Evolutionary conservation across 2,888 invertebrate genomes (phyloP), one percentile per base, ranked within the genome.

Genomic region (Phortica okadai): DNA sequence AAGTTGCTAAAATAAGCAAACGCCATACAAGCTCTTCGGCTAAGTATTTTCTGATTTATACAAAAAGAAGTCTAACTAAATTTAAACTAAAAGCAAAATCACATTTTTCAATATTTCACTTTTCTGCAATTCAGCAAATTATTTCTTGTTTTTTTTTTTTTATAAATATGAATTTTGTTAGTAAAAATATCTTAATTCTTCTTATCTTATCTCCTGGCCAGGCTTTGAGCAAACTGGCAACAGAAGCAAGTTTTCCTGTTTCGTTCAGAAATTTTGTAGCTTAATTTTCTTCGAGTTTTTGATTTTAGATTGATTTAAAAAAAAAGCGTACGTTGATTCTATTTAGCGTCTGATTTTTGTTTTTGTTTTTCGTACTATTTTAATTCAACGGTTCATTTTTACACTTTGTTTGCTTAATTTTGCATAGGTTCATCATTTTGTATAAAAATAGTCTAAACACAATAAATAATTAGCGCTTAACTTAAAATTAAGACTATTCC

Each of bases 401-500:
- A 73, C 67, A 73, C 44, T 70, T 58, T 62, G 10, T 72, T 25
- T 44, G 69, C 62, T 72, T 33, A 42, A 64, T 72, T 72, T 7
- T 58, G 25, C 45, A 10, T 74, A 69, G 2, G 69, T 76, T 76
- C 78, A 73, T 70, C 69, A 64, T 74, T 77, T 50, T 75, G 72
- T 62, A 50, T 44, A 74, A 74, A 72, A 62, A 66, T 67, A 74
- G 56, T 21, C 56, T 42, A 78, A 70, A 75, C 78, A 62, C 14
- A 76, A 76, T 83, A 78, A 88, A 87, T 87, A 88, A 88, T 85
- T 82, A 85, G 85, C 82, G 82, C 85, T 88, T 88, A 85, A 80
- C 77, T 86, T 82, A 83, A 33, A 78, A 83, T 72, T 72, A 72
- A 69, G 33, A 69, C 56, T 69, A 73, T 73, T 62, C 72, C 56